Evolutionary conservation across 2,888 invertebrate species (phyloP).

Genomic region (Nomada goodeniana): DNA sequence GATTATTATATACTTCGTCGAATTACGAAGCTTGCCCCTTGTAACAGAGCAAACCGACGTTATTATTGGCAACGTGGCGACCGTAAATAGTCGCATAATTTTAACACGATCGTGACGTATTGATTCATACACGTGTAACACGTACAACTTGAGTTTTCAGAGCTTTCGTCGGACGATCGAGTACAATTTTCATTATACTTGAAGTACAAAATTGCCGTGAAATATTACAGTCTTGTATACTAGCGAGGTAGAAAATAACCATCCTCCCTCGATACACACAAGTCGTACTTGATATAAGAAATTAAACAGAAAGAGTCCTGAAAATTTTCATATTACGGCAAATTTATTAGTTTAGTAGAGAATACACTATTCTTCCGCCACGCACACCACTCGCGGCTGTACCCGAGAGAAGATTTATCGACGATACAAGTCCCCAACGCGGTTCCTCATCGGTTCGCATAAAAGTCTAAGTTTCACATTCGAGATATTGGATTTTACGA

Average conservation of each 20-base stretch:
- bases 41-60: slow-evolving; percentile 31
- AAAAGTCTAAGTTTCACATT: slow-evolving; percentile 41
- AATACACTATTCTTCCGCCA: slow-evolving; percentile 29
- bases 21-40: neutral
- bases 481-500: slow-evolving; percentile 35
- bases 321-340: slow-evolving; percentile 20
- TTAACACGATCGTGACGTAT: slow-evolving; percentile 17
- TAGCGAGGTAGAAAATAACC: slow-evolving; percentile 24
- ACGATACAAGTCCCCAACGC: slow-evolving; percentile 17
- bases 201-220: neutral
- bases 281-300: neutral
- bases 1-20: too few species aligned
- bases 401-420: slow-evolving; percentile 36
- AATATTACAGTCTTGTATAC: neutral
- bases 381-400: slow-evolving; percentile 19
- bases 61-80: slow-evolving; percentile 24
- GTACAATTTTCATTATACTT: slow-evolving; percentile 14
- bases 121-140: slow-evolving; percentile 15
- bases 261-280: neutral
- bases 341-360: slow-evolving; percentile 39
- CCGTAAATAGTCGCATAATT: slow-evolving; percentile 38
- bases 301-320: neutral
- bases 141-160: slow-evolving; percentile 3
- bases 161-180: too few species aligned
- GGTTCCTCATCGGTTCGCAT: slow-evolving; percentile 22